Percentiles rank a stretch among this genome's conserved stretches.
phyloP scores from a whole-genome alignment of 2,888 invertebrate genomes.

The Hemithea aestivaria region DNA sequence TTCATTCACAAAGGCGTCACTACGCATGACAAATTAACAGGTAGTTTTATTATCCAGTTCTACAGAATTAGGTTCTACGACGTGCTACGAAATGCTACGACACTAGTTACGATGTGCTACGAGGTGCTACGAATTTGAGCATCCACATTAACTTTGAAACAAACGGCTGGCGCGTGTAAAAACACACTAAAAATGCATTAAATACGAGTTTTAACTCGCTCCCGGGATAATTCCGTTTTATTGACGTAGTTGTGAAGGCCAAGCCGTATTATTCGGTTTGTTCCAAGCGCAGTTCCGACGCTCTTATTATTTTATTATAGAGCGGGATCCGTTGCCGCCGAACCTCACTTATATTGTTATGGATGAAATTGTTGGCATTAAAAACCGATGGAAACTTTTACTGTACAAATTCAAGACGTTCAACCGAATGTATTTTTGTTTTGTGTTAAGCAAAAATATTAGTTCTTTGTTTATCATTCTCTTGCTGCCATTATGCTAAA shows the following conservation, averaged over 20 bases:
- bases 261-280: conserved; percentile 13
- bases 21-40: conserved; percentile 20
- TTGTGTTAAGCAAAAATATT: too few relatives aligned
- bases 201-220: conserved; percentile 26
- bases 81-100: neutral
- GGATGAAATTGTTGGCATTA: too few relatives aligned
- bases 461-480: too few relatives aligned
- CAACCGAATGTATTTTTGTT: too few relatives aligned
- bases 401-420: too few relatives aligned
- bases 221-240: conserved; percentile 32
- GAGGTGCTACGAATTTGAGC: conserved; percentile 1
- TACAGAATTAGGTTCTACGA: conserved; percentile 4
- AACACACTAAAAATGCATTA: conserved; percentile 37
- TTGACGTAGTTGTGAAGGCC: conserved; percentile 23
- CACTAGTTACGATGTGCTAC: neutral
- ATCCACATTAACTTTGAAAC: conserved; percentile 8
- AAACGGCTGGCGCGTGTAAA: conserved; percentile 17
- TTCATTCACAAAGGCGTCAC: conserved; percentile 16
- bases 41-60: conserved; percentile 3
- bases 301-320: conserved; percentile 11
- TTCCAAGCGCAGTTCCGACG: conserved; percentile 7
- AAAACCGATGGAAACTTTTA: too few relatives aligned
- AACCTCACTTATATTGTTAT: too few relatives aligned
- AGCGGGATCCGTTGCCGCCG: too few relatives aligned
- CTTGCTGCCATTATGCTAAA: too few relatives aligned